Evolutionary conservation across 1,140 invertebrate species (phyloP), one percentile per base, ranked within the genome.

Genomic region (Hesperophylax magnus): DNA sequence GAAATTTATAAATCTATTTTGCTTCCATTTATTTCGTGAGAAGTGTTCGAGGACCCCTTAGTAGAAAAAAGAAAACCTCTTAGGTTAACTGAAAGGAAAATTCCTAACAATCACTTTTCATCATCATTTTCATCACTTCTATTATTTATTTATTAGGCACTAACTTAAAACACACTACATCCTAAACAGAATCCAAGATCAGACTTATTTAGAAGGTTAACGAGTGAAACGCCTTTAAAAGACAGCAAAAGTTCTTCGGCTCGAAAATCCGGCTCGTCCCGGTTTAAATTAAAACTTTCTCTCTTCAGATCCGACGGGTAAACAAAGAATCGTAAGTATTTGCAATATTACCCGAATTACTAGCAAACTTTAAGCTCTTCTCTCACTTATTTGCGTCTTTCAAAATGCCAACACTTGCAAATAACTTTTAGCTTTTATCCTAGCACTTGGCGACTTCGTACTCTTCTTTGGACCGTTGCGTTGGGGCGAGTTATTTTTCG

Each of bases 291-390:
- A 22, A 54, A 72, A 72, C 69, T 72, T 69, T 72, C 47, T 31
- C 47, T 56, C 47, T 54, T 54, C 15, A 17, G 3, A 72, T 47
- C 39, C 39, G 39, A 17, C 11, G 47, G 54, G 69, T 72, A 72
- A 72, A 72, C 69, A 72, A 72, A 63, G 60, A 65, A 63, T 65
- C 17, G 34, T 15, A 67, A 53, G 76, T 78, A 65, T 78, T 53
- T 53, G 69, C 78, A 5, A 60, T 58, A 60, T 80, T 74, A 31
- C 58, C 18, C 78, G n/a, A 60, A 60, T 67, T 69, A 69, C 34
- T 60, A 34, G 22, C 15, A 80, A 79, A 79, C 63, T 69, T 78
- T 34, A 17, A 31, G 15, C 65, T 54, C 39, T 47, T 47, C 39
- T 47, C 11, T 8, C 31, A 22, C 53, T 74, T 56, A 0, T 52